Evolutionary conservation across 2,113 vertebrate genomes (phyloP).

Genomic region (Cryptotis parvus): DNA sequence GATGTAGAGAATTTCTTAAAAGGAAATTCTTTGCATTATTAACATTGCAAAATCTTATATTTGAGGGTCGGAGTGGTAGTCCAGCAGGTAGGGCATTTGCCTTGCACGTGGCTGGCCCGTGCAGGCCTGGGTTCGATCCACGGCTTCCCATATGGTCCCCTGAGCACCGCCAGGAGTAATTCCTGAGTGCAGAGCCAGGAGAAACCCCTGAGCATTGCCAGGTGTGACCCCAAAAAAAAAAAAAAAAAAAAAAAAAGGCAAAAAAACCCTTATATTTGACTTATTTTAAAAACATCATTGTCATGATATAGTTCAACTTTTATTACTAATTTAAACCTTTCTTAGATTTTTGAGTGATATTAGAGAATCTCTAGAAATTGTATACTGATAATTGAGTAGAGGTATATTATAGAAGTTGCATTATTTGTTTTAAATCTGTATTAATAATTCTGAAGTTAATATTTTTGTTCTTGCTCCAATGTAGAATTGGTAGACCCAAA

Average conservation of each 20-base stretch:
- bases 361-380: slow-evolving; percentile 30
- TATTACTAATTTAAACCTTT: slow-evolving; percentile 31
- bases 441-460: slow-evolving; percentile 49
- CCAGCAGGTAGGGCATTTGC: too few species aligned
- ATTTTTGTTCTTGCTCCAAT: slow-evolving; percentile 67
- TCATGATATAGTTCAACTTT: background rate
- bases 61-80: too few species aligned
- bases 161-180: too few species aligned
- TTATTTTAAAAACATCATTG: slow-evolving; percentile 17
- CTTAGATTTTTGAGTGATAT: background rate
- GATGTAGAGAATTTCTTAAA: slow-evolving; percentile 24
- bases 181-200: too few species aligned
- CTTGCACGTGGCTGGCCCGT: too few species aligned
- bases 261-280: too few species aligned
- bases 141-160: too few species aligned
- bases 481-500: slow-evolving; percentile 93
- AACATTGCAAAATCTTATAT: background rate
- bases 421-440: slow-evolving; percentile 29
- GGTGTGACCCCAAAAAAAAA: too few species aligned
- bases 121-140: too few species aligned
- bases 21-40: slow-evolving; percentile 45
- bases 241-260: too few species aligned
- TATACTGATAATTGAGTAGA: background rate
- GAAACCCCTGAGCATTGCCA: too few species aligned
- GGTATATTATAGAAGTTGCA: background rate